Base-by-base conservation (phyloP, 2,797 vertebrate genomes). In the Hoplostethus atlanticus region DNA sequence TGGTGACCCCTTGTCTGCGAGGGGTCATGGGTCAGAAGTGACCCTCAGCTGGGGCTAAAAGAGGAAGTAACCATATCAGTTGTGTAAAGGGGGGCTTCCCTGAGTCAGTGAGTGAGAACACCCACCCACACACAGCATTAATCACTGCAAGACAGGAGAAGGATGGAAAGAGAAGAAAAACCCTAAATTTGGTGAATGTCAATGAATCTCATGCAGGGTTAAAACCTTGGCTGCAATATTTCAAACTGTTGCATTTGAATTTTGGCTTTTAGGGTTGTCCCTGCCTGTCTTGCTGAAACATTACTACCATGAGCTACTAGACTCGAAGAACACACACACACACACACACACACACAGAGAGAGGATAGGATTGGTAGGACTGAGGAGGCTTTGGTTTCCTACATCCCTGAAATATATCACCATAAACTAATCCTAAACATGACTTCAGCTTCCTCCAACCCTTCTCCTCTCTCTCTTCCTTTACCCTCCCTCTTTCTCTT, bases 1-100 rank as follows among this genome's bases (percentile, higher is more conserved):
- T 65, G 83, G 66, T 83, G 80, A 90, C 77, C 81, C 28, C 71
- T 1, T 1, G 28, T 36, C 62, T 71, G 50, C 25, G 16, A 51
- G 13, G 64, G 74, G 67, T 82, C 73, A 80, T 0, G 2, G 84
- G 91, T 92, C 88, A 90, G 74, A 81, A 73, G 77, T 81, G 65
- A 38, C 2, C 53, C 72, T 85, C 83, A 88, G 85, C 80, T 88
- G 77, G 82, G 76, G 68, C 85, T 89, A 84, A 71, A 91, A 88
- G 72, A 87, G 88, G 87, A 93, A 90, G 84, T 80, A 61, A 68
- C 86, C 81, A 68, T 89, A 91, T 92, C 91, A 91, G 81, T 78
- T 82, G 82, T 74, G 83, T 74, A 72, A 75, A 83, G 77, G 21
- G 52, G 55, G 54, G 67, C 48, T 65, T 84, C 64, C 73, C 54